phyloP scores from a whole-genome alignment of 2,797 vertebrate genomes.

The Myripristis murdjan region DNA sequence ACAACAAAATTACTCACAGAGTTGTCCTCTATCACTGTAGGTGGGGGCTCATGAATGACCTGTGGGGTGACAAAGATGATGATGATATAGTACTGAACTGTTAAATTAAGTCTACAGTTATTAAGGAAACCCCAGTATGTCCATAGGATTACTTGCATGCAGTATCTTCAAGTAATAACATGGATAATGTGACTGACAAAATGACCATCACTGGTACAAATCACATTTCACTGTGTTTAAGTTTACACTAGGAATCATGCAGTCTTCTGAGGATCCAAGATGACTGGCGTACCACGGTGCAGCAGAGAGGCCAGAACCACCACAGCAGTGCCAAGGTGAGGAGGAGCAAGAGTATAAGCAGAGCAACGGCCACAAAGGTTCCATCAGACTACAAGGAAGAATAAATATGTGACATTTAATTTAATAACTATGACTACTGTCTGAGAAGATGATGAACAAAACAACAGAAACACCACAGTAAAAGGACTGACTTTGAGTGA shows the following conservation, averaged over 20 bases:
- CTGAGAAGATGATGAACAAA: constrained; percentile 1
- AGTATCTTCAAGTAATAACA: not conserved
- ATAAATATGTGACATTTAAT: not conserved
- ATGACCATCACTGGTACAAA: not conserved
- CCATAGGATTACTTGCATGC: not conserved
- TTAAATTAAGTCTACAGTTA: not conserved
- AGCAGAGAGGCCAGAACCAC: constrained; percentile 99
- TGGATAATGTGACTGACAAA: not conserved
- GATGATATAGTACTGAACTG: no score
- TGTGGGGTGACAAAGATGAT: no score
- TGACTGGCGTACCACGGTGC: constrained; percentile 92
- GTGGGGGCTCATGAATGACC: constrained; percentile 95
- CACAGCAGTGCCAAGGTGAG: constrained; percentile 91
- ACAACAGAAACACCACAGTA: no score
- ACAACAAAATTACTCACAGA: constrained; percentile 86
- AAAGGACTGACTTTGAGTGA: no score
- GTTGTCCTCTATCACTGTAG: constrained; percentile 89
- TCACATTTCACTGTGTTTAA: not conserved
- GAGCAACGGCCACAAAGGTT: constrained; percentile 92
- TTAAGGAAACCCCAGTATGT: not conserved
- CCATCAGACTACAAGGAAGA: constrained; percentile 90
- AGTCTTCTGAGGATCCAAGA: not conserved
- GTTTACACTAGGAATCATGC: not conserved
- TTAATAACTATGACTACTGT: not conserved
- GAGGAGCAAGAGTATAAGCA: constrained; percentile 94